These are phyloP conservation scores for Teinopalpus imperialis DNA, from an alignment of 2,888 invertebrate species.

Conservation along the genomic window DNA sequence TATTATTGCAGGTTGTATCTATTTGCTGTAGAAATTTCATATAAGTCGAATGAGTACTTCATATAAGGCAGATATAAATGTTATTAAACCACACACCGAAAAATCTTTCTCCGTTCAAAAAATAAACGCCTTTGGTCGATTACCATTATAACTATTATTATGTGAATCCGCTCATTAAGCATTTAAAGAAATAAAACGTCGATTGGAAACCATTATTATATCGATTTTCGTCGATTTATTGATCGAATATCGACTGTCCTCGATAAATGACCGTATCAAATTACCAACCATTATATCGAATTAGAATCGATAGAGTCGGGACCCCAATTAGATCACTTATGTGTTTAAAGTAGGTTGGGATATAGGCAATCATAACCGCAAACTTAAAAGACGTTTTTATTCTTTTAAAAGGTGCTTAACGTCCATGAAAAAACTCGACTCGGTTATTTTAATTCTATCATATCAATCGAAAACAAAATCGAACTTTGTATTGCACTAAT, in stretches of 20 bases:
- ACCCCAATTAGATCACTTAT: conserved; percentile 82
- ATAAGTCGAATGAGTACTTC: too few species aligned
- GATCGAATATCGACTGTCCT: conserved; percentile 81
- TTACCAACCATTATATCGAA: conserved; percentile 79
- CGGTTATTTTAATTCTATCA: too few species aligned
- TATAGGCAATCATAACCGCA: conserved; percentile 65
- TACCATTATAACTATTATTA: conserved; percentile 78
- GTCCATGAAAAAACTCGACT: too few species aligned
- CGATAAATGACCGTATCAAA: conserved; percentile 77
- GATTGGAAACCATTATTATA: conserved; percentile 73
- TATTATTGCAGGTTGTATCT: too few species aligned
- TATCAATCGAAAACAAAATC: conserved; percentile 34
- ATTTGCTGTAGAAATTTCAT: too few species aligned
- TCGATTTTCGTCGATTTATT: conserved; percentile 80
- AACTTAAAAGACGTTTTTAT: conserved; percentile 41
- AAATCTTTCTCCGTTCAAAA: conserved; percentile 46
- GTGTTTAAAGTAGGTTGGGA: conserved; percentile 80
- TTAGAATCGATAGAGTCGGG: conserved; percentile 79
- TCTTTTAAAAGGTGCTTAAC: conserved; percentile 26
- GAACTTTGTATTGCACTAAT: conserved; percentile 30
- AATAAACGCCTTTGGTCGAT: conserved; percentile 56
- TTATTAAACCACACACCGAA: conserved; percentile 19
- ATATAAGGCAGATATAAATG: conserved; percentile 1
- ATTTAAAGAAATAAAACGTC: conserved; percentile 82
- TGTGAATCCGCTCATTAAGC: conserved; percentile 74